Evolutionary conservation across 2,888 invertebrate genomes (phyloP).

Genomic region (Dorcus parallelipipedus): DNA sequence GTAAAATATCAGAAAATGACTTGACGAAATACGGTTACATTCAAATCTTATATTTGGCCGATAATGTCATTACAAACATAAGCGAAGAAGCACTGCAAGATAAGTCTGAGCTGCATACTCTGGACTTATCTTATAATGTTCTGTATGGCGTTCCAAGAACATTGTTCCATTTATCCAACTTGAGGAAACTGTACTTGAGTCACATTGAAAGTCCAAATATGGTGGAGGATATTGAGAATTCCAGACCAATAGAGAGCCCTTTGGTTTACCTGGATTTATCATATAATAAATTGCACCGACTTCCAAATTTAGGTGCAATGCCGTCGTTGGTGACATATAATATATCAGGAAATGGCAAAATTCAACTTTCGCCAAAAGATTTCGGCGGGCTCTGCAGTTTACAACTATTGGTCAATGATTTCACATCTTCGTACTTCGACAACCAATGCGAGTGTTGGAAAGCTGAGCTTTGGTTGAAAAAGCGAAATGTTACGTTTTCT

Average conservation of each 20-base stretch:
- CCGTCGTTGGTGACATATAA: slow-evolving; percentile 39
- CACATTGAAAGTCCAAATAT: slow-evolving; percentile 43
- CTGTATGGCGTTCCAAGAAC: slow-evolving; percentile 36
- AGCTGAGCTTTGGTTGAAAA: slow-evolving; percentile 38
- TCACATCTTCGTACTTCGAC: slow-evolving; percentile 35
- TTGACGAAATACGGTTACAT: slow-evolving; percentile 35
- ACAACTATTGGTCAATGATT: slow-evolving; percentile 33
- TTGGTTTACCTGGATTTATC: slow-evolving; percentile 40
- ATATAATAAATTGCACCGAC: slow-evolving; percentile 31
- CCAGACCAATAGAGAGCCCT: slow-evolving; percentile 40
- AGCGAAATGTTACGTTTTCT: slow-evolving; percentile 34
- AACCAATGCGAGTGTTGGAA: slow-evolving; percentile 42
- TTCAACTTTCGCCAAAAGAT: slow-evolving; percentile 31
- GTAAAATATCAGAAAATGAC: slow-evolving; percentile 37
- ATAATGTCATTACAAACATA: slow-evolving; percentile 38
- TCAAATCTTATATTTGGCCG: slow-evolving; percentile 42
- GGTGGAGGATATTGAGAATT: slow-evolving; percentile 35
- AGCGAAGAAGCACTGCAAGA: slow-evolving; percentile 39
- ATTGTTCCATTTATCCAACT: slow-evolving; percentile 40
- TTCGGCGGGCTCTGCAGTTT: slow-evolving; percentile 44
- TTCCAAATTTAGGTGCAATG: slow-evolving; percentile 30
- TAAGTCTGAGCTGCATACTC: slow-evolving; percentile 31
- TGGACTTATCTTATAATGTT: slow-evolving; percentile 41
- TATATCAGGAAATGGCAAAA: slow-evolving; percentile 37
- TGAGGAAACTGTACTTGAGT: slow-evolving; percentile 40